Conservation (phyloP, 2,888 invertebrate species). For the Eulithis testata region DNA sequence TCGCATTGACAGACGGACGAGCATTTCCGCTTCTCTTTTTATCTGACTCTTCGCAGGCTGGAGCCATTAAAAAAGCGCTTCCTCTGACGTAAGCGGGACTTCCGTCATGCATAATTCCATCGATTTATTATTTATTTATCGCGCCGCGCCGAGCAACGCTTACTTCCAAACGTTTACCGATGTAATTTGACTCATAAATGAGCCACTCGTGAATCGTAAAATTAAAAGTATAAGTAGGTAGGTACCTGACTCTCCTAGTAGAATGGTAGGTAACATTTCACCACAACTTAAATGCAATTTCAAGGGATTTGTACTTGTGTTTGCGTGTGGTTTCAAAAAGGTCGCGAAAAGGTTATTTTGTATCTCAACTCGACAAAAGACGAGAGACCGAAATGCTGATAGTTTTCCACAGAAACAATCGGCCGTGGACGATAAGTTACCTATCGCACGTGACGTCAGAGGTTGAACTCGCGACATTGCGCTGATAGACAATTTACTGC, state of each 20-base stretch:
- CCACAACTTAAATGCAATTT: background rate
- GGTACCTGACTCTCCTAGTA: conserved; percentile 8
- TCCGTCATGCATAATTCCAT: conserved; percentile 60
- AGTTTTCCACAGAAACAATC: conserved; percentile 60
- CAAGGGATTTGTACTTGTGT: background rate
- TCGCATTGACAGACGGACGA: conserved; percentile 77
- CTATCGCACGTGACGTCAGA: conserved; percentile 74
- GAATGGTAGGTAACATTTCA: too few species aligned
- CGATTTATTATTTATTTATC: conserved; percentile 49
- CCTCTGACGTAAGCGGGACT: conserved; percentile 66
- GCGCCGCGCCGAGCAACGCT: conserved; percentile 36
- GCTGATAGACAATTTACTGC: conserved; percentile 68
- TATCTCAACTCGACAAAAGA: conserved; percentile 32
- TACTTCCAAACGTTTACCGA: conserved; percentile 32
- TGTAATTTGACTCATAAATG: conserved; percentile 59
- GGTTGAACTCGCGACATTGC: conserved; percentile 73
- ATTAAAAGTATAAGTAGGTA: conserved; percentile 41
- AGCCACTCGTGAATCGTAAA: conserved; percentile 43
- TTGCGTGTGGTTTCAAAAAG: conserved; percentile 18
- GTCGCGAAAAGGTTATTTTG: conserved; percentile 42
- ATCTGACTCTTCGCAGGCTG: conserved; percentile 50
- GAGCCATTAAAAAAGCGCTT: conserved; percentile 56
- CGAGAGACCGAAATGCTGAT: conserved; percentile 42
- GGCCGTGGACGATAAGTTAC: conserved; percentile 59
- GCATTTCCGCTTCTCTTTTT: conserved; percentile 80